These are phyloP conservation scores for Oenanthe oenanthe DNA, from an alignment of 2,113 vertebrate genomes.

Conservation along the genomic window DNA sequence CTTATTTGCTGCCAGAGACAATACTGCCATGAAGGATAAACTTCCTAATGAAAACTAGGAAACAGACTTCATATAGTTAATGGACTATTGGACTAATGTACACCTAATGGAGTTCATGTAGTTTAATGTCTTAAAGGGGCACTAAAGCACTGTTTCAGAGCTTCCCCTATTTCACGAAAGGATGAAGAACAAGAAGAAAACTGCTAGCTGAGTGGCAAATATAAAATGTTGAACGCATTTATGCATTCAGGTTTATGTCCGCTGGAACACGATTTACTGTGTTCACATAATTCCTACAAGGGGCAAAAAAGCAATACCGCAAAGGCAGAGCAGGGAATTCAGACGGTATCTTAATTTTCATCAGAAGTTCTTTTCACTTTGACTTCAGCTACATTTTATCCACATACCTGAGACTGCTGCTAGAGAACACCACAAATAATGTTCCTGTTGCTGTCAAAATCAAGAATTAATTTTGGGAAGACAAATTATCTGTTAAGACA, in stretches of 20 bases:
- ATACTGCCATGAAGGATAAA: neutral
- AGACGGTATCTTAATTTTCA: neutral
- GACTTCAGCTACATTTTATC: neutral
- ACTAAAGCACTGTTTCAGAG: neutral
- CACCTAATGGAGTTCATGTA: neutral
- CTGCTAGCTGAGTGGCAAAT: neutral
- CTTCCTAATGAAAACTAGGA: neutral
- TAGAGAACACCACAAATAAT: neutral
- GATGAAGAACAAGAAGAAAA: conserved; percentile 24
- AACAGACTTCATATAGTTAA: neutral
- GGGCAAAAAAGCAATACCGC: neutral
- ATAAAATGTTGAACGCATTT: neutral
- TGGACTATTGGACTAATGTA: neutral
- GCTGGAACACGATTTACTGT: neutral
- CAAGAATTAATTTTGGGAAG: neutral
- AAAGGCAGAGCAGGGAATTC: neutral
- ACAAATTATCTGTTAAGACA: neutral
- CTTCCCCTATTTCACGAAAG: neutral
- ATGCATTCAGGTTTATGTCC: neutral
- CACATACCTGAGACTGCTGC: neutral
- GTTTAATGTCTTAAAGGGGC: neutral
- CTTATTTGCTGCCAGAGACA: neutral
- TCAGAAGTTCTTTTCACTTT: neutral
- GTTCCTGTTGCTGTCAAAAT: neutral
- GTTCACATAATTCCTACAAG: neutral